phyloP scores from a whole-genome alignment of 2,797 vertebrate species.

The Hippopotamyrus pictus region DNA sequence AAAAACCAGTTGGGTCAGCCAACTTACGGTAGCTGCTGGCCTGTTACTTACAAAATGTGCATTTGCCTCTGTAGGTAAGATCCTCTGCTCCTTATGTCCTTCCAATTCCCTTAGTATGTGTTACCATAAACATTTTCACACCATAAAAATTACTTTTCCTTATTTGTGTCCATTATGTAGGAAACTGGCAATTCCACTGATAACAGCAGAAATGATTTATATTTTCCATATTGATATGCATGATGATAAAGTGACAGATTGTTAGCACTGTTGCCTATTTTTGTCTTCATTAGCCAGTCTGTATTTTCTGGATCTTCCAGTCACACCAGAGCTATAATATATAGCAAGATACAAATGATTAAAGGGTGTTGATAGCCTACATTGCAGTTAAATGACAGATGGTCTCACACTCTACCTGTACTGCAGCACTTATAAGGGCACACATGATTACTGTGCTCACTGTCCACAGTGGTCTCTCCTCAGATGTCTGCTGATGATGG shows the following conservation, averaged over 20 bases:
- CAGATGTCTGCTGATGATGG: not conserved
- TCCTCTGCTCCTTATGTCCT: not conserved
- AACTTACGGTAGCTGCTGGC: not conserved
- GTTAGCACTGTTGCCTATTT: not conserved
- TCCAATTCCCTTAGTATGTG: not conserved
- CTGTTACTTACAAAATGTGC: not conserved
- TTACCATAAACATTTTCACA: not conserved
- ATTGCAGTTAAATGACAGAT: not conserved
- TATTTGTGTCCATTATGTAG: not conserved
- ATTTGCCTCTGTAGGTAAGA: not conserved
- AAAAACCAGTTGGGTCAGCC: not conserved
- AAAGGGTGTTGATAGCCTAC: not conserved
- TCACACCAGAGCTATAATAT: not conserved
- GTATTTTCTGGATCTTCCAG: not conserved
- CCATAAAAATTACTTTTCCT: not conserved
- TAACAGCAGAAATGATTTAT: not conserved
- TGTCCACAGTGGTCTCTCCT: not conserved
- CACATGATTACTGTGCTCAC: not conserved
- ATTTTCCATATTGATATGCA: not conserved
- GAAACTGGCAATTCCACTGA: not conserved
- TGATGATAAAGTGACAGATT: not conserved
- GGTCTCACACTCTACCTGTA: not conserved
- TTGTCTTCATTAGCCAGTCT: not conserved
- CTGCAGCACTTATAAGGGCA: not conserved
- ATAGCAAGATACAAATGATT: conserved; percentile 1